Conservation (phyloP, 2,888 invertebrate species). For the Hyles lineata region DNA sequence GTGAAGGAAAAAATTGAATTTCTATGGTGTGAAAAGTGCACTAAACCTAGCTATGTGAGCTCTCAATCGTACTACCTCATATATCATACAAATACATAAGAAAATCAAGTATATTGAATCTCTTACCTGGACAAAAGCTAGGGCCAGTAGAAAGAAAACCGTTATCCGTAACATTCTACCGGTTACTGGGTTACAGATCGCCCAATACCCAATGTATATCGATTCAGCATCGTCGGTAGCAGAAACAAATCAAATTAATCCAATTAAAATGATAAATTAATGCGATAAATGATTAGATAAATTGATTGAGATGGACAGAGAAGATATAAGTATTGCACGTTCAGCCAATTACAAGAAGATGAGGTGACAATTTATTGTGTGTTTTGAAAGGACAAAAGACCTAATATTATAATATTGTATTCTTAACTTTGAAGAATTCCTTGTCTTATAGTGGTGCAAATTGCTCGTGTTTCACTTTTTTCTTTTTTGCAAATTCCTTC, state of each 20-base stretch:
- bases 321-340: conserved; percentile 2
- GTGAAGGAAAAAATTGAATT: too few relatives aligned
- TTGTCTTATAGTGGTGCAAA: too few relatives aligned
- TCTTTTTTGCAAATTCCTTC: too few relatives aligned
- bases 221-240: conserved; percentile 23
- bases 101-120: background rate
- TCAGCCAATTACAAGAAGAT: background rate
- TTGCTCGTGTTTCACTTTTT: too few relatives aligned
- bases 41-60: too few relatives aligned
- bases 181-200: conserved; percentile 44
- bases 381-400: background rate
- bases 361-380: background rate
- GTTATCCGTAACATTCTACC: conserved; percentile 57
- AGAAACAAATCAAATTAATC: conserved; percentile 29
- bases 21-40: too few relatives aligned
- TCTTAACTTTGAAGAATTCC: too few relatives aligned
- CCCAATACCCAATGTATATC: conserved; percentile 21
- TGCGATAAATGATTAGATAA: conserved; percentile 30
- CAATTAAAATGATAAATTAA: conserved; percentile 33
- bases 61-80: too few relatives aligned
- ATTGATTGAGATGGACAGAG: conserved; percentile 30
- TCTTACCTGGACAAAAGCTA: conserved; percentile 59
- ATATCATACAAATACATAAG: too few relatives aligned
- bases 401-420: too few relatives aligned
- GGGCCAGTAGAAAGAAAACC: conserved; percentile 51